phyloP scores from a whole-genome alignment of 2,113 vertebrate genomes.

The Aleadryas rufinucha region DNA sequence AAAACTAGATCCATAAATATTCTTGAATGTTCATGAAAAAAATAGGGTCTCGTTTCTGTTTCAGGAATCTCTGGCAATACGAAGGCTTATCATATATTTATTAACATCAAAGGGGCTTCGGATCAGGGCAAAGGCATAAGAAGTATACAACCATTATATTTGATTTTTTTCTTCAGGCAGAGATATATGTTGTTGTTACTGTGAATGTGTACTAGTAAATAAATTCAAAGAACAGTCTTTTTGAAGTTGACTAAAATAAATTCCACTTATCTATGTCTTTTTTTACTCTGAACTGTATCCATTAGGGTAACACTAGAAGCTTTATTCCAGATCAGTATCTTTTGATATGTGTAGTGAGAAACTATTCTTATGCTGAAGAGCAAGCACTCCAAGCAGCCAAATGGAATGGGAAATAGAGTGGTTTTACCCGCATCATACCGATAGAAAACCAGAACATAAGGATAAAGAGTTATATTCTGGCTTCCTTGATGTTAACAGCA shows the following conservation, averaged over 20 bases:
- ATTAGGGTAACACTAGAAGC: neutral
- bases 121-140: neutral
- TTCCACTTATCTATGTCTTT: neutral
- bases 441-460: neutral
- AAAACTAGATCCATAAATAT: neutral
- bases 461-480: neutral
- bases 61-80: neutral
- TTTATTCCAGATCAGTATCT: neutral
- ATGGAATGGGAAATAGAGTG: neutral
- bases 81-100: neutral
- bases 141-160: neutral
- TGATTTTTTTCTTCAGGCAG: neutral
- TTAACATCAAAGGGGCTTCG: neutral
- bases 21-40: neutral
- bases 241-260: neutral
- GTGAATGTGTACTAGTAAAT: neutral
- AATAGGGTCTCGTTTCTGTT: neutral
- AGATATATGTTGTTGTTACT: neutral
- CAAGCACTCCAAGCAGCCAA: neutral
- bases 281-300: neutral
- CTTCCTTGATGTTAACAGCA: neutral
- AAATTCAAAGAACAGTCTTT: neutral
- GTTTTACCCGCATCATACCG: neutral
- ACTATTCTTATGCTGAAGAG: neutral
- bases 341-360: neutral